Conservation (phyloP, 2,888 invertebrate genomes). For the Dorcus parallelipipedus region DNA sequence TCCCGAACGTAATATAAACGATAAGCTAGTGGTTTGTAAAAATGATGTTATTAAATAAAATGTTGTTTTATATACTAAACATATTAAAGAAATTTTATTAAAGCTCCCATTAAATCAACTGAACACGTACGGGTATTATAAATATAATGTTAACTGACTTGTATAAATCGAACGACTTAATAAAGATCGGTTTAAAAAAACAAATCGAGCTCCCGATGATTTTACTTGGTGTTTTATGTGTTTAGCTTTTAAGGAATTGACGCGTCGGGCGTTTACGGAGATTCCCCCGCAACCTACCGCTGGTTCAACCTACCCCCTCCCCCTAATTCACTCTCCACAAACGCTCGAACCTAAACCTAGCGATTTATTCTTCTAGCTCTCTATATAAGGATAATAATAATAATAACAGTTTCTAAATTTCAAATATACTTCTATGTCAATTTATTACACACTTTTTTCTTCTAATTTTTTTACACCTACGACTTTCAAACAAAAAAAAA, state of each 20-base stretch:
- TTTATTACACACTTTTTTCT: constrained; percentile 25
- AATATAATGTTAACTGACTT: constrained; percentile 45
- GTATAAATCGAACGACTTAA: constrained; percentile 44
- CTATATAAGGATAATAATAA: constrained; percentile 15
- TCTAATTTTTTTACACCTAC: too few species aligned
- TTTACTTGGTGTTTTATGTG: constrained; percentile 31
- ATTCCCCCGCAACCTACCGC: neutral
- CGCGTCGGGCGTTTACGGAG: constrained; percentile 24
- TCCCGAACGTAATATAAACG: constrained; percentile 36
- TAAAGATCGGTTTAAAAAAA: constrained; percentile 36
- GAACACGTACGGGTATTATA: constrained; percentile 48
- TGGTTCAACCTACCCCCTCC: neutral
- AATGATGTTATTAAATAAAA: constrained; percentile 51
- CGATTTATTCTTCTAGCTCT: constrained; percentile 30
- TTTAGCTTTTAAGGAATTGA: constrained; percentile 26
- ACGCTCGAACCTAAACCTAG: constrained; percentile 23
- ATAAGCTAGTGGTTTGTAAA: constrained; percentile 45
- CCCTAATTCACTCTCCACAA: constrained; percentile 12
- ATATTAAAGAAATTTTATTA: constrained; percentile 47
- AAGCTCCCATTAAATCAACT: constrained; percentile 41
- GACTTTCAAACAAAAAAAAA: too few species aligned
- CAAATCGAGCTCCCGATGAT: constrained; percentile 10
- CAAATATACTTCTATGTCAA: constrained; percentile 33
- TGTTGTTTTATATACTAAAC: constrained; percentile 50
- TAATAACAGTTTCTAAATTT: constrained; percentile 30